Conservation (phyloP, 2,113 vertebrate species). For the Sminthopsis crassicaudata region DNA sequence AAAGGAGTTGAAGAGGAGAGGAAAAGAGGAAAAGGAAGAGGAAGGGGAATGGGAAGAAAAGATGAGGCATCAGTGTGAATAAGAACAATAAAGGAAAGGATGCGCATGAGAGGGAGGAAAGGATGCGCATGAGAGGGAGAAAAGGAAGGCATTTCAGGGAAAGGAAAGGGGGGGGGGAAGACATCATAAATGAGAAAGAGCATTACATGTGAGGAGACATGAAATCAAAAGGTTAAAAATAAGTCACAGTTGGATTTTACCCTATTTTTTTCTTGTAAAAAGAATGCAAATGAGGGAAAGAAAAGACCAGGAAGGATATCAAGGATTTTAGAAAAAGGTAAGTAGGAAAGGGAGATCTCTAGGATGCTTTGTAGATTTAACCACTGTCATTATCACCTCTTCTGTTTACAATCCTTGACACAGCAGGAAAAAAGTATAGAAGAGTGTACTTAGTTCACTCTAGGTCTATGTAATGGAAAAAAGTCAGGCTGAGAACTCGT, state of each 20-base stretch:
- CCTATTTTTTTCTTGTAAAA: neutral
- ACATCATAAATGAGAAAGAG: neutral
- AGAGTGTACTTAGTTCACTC: neutral
- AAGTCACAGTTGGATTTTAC: neutral
- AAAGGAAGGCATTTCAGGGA: neutral
- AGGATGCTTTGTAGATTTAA: neutral
- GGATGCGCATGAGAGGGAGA: neutral
- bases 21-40: too few species aligned
- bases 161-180: neutral
- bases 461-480: neutral
- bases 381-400: neutral
- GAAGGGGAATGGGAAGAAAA: neutral
- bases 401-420: neutral
- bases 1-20: too few species aligned
- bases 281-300: neutral
- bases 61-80: neutral
- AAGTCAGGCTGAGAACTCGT: neutral
- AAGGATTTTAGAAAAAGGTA: neutral
- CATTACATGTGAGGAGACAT: neutral
- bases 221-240: neutral
- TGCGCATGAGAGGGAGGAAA: neutral
- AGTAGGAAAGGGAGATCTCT: neutral
- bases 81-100: neutral
- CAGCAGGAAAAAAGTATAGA: neutral
- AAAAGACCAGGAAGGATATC: neutral